A percentile compares a stretch with the other conserved stretches of the same genome.
phyloP scores from a whole-genome alignment of 1,140 invertebrate genomes.

The Planococcus citri region DNA sequence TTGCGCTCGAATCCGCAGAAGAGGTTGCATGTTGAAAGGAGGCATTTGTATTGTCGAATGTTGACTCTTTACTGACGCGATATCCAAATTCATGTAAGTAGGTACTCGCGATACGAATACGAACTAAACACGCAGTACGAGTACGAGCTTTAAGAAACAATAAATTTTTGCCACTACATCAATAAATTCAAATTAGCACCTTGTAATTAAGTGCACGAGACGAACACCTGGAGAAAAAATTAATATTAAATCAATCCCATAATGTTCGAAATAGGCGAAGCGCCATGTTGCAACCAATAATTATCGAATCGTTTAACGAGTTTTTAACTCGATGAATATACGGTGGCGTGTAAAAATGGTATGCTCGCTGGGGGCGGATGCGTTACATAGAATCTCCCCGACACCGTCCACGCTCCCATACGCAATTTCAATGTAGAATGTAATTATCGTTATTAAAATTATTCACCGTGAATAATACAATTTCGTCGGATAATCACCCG shows the following conservation, averaged over 20 bases:
- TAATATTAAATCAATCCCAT: neutral
- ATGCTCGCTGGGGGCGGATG: too few species aligned
- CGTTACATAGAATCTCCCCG: too few species aligned
- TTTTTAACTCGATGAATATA: neutral
- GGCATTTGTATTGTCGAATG: too few species aligned
- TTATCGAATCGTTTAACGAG: neutral
- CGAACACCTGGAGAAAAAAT: slow-evolving; percentile 5
- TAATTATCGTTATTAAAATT: neutral
- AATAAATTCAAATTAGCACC: neutral
- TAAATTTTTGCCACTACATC: neutral
- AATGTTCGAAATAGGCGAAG: neutral
- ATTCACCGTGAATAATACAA: neutral
- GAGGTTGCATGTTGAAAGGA: too few species aligned
- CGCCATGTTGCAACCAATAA: neutral
- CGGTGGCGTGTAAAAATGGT: too few species aligned
- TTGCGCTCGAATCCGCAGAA: too few species aligned
- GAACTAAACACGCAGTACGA: too few species aligned
- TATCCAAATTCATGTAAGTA: too few species aligned
- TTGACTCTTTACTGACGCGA: too few species aligned
- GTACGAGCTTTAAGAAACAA: neutral
- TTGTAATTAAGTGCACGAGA: neutral
- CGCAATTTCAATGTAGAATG: neutral
- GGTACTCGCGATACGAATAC: too few species aligned
- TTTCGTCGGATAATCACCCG: neutral
- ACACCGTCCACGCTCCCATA: too few species aligned